Evolutionary conservation across 2,797 vertebrate genomes (phyloP), one percentile per base, ranked within the genome.

Genomic region (Sciaenops ocellatus): DNA sequence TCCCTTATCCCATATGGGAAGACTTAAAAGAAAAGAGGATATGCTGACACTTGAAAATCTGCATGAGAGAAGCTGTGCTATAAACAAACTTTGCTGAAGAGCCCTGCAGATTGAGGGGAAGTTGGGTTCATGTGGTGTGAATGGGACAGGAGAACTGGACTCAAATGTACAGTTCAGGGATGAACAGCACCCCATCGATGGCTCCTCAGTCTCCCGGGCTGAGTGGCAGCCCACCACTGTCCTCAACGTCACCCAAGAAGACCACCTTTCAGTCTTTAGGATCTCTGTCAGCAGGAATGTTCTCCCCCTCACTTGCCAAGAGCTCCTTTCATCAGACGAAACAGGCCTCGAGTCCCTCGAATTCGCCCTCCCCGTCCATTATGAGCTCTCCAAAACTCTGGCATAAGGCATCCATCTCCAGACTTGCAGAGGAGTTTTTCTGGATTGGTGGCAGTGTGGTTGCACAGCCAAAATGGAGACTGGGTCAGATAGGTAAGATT

Each of bases 361-460:
- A 62, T 28, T 80, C 92, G 0, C 75, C 91, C 26, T 79, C 78
- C 34, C 85, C 60, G 0, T 94, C 94, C 30, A 93, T 95, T 15
- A 95, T 96, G 94, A 94, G 89, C 75, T 94, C 95, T 51, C 94
- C 95, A 22, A 93, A 95, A 79, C 91, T 95, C 52, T 94, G 89
- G 85, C 93, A 96, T 67, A 96, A 96, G 86, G 93, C 95, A 22
- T 95, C 96, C 0, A 93, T 97, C 82, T 96, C 96, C n/a, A 94
- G 95, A 50, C 93, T 98, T 22, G 97, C 96, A 0, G 96, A 98
- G 88, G 97, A 96, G 74, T 96, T 97, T 84, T 97, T 99, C 91
- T 97, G 97, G 97, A 96, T 97, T 16, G 96, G 97, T 2, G 96
- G 97, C 38, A 98, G 96, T 13, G 90, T 98, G 65, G 96, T 96